Percentiles rank a stretch among this genome's conserved stretches.
phyloP scores from a whole-genome alignment of 2,888 invertebrate genomes.

The Morpho deidamia region DNA sequence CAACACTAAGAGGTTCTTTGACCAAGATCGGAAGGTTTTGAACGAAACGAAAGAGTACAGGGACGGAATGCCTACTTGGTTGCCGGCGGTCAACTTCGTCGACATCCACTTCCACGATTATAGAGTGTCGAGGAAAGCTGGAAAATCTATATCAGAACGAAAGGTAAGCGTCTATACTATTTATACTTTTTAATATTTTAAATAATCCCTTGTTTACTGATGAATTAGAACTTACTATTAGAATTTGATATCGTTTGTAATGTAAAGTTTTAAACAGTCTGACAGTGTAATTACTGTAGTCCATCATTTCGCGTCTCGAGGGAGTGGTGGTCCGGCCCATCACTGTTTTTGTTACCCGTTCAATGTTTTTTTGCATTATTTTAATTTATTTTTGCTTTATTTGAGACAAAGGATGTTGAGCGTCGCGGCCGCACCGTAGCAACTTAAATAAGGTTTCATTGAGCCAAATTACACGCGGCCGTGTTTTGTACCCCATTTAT shows the following conservation, averaged over 20 bases:
- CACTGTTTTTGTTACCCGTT: slow-evolving; percentile 58
- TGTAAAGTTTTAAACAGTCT: slow-evolving; percentile 37
- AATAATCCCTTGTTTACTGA: slow-evolving; percentile 13
- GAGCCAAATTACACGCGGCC: slow-evolving; percentile 69
- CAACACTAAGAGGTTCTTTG: slow-evolving; percentile 55
- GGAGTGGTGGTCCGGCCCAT: slow-evolving; percentile 65
- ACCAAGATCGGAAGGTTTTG: slow-evolving; percentile 45
- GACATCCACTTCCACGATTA: slow-evolving; percentile 59
- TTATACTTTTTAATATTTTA: not conserved
- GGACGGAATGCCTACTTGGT: slow-evolving; percentile 61
- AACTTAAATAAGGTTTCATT: slow-evolving; percentile 68
- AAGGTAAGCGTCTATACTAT: slow-evolving; percentile 45
- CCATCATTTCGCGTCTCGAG: slow-evolving; percentile 53
- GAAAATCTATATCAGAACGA: slow-evolving; percentile 48
- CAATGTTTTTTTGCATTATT: slow-evolving; percentile 65
- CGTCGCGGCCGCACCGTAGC: slow-evolving; percentile 51
- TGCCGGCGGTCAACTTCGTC: slow-evolving; percentile 65
- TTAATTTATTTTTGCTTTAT: slow-evolving; percentile 68
- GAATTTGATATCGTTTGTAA: slow-evolving; percentile 7
- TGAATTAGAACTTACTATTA: slow-evolving; percentile 16
- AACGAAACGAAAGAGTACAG: slow-evolving; percentile 55
- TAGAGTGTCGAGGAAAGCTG: slow-evolving; percentile 37
- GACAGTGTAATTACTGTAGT: slow-evolving; percentile 66
- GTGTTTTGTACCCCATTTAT: slow-evolving; percentile 64
- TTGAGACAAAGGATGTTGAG: slow-evolving; percentile 66